Evolutionary conservation across 1,140 invertebrate species (phyloP).

Genomic region (Chironomus striatipennis): DNA sequence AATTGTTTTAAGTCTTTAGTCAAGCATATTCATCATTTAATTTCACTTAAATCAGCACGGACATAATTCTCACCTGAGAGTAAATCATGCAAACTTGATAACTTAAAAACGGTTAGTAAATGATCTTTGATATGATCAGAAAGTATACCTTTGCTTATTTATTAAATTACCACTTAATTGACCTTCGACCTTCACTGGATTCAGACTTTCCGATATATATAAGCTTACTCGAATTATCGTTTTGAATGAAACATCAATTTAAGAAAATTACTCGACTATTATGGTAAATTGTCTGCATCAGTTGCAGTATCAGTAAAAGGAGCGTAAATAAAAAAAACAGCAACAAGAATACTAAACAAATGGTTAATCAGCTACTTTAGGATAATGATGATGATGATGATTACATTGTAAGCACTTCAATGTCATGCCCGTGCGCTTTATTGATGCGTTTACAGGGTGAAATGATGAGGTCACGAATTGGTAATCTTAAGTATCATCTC

Average conservation of each 20-base stretch:
- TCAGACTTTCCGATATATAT: background rate
- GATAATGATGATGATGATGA: background rate
- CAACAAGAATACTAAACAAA: background rate
- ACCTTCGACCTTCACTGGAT: background rate
- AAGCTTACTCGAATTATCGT: background rate
- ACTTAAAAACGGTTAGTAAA: no score
- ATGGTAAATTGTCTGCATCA: background rate
- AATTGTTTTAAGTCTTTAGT: no score
- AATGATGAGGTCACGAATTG: constrained; percentile 1
- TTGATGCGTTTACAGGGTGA: background rate
- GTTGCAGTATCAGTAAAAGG: background rate
- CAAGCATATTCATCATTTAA: no score
- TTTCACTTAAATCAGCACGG: no score
- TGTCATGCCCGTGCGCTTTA: background rate
- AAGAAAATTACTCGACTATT: background rate
- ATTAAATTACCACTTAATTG: background rate
- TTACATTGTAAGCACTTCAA: background rate
- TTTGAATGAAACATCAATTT: constrained; percentile 8
- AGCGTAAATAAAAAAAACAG: no score
- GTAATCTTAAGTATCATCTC: background rate
- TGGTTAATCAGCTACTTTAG: constrained; percentile 1
- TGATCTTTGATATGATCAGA: no score
- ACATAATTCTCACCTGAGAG: no score
- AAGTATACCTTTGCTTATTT: no score
- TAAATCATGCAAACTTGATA: no score